Evolutionary conservation across 2,797 vertebrate species (phyloP).

Genomic region (Benthosema pterotum): DNA sequence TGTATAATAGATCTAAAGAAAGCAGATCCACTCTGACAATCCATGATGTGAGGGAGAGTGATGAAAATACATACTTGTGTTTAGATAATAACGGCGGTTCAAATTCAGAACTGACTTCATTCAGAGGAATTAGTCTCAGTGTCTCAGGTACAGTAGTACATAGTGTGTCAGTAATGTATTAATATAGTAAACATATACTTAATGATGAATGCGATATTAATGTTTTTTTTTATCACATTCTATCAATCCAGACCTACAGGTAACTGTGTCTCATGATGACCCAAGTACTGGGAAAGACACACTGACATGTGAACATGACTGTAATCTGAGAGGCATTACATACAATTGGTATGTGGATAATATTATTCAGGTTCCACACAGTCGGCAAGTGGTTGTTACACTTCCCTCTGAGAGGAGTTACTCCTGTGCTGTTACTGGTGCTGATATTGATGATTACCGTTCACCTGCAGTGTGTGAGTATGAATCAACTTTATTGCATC

Average conservation of each 20-base stretch:
- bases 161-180: background rate
- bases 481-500: background rate
- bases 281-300: conserved; percentile 29
- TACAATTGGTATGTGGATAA: background rate
- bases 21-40: conserved; percentile 22
- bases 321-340: background rate
- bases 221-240: background rate
- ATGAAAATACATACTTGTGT: conserved; percentile 11
- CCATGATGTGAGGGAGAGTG: conserved; percentile 10
- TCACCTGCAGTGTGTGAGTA: conserved; percentile 34
- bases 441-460: conserved; percentile 10
- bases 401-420: background rate
- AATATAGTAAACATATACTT: background rate
- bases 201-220: background rate
- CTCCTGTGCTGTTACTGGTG: conserved; percentile 14
- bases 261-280: conserved; percentile 38
- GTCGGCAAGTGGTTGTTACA: no score
- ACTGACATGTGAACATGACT: conserved; percentile 48
- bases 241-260: conserved; percentile 46
- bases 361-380: no score
- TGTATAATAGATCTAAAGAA: background rate
- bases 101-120: background rate
- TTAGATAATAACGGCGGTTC: background rate
- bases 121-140: background rate
- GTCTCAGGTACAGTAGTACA: conserved; percentile 31